phyloP scores from a whole-genome alignment of 37 sponge, comb jelly and placozoan genomes.

The Cliona cf. orientalis region DNA sequence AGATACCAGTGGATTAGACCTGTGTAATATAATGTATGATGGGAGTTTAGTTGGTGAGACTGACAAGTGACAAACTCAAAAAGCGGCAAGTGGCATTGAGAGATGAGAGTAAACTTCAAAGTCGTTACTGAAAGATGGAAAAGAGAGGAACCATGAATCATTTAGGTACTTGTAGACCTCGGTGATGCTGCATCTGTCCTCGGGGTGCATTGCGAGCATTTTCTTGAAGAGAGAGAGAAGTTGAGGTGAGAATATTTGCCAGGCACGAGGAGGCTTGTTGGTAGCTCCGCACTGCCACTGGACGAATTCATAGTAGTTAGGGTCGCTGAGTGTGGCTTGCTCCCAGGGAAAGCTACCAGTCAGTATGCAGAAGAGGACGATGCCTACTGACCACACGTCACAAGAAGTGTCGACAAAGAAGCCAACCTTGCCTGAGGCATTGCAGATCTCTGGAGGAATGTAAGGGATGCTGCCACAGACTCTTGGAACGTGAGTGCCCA shows the following conservation, averaged over 20 bases:
- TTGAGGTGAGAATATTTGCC: constrained; percentile 66
- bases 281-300: constrained; percentile 61
- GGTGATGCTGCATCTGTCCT: constrained; percentile 54
- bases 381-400: constrained; percentile 88
- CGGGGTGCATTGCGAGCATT: constrained; percentile 56
- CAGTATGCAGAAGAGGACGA: constrained; percentile 85
- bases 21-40: no score
- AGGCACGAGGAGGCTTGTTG: constrained; percentile 43
- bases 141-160: constrained; percentile 51
- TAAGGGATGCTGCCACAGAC: constrained; percentile 87
- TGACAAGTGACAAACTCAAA: no score
- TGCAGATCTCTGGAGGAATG: constrained; percentile 86
- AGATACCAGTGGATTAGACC: no score
- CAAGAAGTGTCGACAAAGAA: constrained; percentile 64
- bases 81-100: no score
- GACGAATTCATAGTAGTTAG: constrained; percentile 73
- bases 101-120: no score
- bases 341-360: constrained; percentile 88
- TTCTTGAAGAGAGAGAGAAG: constrained; percentile 70
- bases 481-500: constrained; percentile 69
- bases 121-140: no score
- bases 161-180: constrained; percentile 58
- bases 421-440: constrained; percentile 58
- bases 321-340: constrained; percentile 69
- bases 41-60: no score